These are phyloP conservation scores for Drosophila athabasca DNA, from an alignment of 1,140 invertebrate genomes.

Conservation along the genomic window DNA sequence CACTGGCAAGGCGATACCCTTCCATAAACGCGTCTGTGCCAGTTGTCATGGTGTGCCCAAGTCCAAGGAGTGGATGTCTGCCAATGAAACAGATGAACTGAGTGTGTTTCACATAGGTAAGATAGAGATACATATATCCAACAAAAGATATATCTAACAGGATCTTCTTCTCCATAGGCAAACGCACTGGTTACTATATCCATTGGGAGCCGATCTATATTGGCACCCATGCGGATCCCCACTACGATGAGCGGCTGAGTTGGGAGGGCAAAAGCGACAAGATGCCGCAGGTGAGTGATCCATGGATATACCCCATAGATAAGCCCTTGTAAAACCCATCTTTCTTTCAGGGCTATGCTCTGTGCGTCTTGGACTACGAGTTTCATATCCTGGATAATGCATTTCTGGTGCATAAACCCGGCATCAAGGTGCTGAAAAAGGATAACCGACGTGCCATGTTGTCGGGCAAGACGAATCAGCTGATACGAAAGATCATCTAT, in stretches of 20 bases:
- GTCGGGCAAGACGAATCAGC: conserved; percentile 90
- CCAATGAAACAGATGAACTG: conserved; percentile 88
- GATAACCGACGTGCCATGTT: conserved; percentile 90
- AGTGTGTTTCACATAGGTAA: conserved; percentile 94
- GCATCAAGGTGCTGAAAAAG: conserved; percentile 92
- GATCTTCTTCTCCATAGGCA: conserved; percentile 84
- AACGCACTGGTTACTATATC: conserved; percentile 90
- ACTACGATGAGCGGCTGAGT: conserved; percentile 94
- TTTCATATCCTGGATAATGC: conserved; percentile 95
- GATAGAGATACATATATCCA: not conserved
- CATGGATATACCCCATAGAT: not conserved
- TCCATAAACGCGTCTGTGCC: conserved; percentile 95
- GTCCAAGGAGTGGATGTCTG: conserved; percentile 91
- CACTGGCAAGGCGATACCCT: conserved; percentile 92
- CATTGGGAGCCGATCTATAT: conserved; percentile 97
- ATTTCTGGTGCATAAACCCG: conserved; percentile 94
- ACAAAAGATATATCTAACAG: not conserved
- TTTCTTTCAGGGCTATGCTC: conserved; percentile 90
- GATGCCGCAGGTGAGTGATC: conserved; percentile 92
- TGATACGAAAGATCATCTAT: conserved; percentile 92
- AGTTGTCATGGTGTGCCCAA: conserved; percentile 95
- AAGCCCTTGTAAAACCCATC: conserved; percentile 24
- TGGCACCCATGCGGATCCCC: conserved; percentile 92
- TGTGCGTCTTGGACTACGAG: conserved; percentile 94
- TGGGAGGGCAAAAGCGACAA: conserved; percentile 96